A percentile compares a stretch with the other conserved stretches of the same genome.
Evolutionary conservation across 2,113 vertebrate genomes (phyloP).

Genomic region (Pseudopipra pipra): DNA sequence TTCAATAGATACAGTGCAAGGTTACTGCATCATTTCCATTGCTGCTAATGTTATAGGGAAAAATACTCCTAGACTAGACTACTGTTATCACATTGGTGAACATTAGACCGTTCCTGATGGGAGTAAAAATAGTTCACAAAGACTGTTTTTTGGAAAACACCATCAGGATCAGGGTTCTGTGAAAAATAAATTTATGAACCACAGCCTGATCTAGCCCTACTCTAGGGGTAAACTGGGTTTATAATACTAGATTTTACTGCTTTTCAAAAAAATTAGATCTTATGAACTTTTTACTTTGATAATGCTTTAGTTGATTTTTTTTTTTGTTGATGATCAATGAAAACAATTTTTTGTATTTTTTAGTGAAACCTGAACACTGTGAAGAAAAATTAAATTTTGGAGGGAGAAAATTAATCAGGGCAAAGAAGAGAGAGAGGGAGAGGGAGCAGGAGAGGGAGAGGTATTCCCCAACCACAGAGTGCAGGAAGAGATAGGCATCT

Average conservation of each 20-base stretch:
- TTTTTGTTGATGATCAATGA: background rate
- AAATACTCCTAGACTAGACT: background rate
- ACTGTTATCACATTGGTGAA: background rate
- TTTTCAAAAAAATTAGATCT: background rate
- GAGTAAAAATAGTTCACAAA: background rate
- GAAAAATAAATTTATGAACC: background rate
- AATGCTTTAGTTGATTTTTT: background rate
- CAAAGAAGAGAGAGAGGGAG: accelerated
- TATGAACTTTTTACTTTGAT: background rate
- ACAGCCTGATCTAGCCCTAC: background rate
- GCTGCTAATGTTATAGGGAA: background rate
- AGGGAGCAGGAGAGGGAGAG: background rate
- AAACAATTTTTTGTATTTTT: background rate
- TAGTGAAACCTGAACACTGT: background rate
- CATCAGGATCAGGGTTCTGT: background rate
- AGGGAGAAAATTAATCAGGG: background rate
- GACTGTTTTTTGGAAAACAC: background rate
- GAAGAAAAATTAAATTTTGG: background rate
- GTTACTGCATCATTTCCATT: background rate
- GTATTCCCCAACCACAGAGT: background rate
- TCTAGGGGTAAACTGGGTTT: background rate
- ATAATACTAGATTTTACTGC: background rate
- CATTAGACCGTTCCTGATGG: background rate
- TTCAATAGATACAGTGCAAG: background rate
- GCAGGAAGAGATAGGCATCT: background rate